These are phyloP conservation scores for Drosophila lini DNA, from an alignment of 1,140 invertebrate species.

Conservation along the genomic window DNA sequence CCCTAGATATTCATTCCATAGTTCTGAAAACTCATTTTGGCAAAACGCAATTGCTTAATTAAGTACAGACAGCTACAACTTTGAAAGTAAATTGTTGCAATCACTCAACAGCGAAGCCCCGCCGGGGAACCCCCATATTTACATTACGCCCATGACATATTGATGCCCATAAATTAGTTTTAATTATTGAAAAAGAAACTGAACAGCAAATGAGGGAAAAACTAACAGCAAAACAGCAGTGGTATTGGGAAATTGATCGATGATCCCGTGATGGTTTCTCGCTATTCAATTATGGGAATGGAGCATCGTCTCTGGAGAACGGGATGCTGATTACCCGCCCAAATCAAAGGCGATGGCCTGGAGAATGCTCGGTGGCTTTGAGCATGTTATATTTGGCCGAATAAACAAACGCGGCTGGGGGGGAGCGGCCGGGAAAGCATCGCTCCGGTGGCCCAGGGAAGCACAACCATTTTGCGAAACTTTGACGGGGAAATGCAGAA, in stretches of 20 bases:
- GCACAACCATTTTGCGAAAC: constrained; percentile 61
- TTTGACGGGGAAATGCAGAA: constrained; percentile 72
- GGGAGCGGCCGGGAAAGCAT: background rate
- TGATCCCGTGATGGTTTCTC: constrained; percentile 10
- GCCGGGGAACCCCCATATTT: constrained; percentile 52
- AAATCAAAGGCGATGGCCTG: constrained; percentile 58
- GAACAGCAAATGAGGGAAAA: constrained; percentile 17
- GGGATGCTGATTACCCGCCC: constrained; percentile 8
- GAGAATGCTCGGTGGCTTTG: constrained; percentile 43
- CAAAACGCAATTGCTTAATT: constrained; percentile 80
- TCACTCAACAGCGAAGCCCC: constrained; percentile 53
- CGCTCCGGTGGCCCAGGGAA: constrained; percentile 14
- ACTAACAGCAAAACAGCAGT: constrained; percentile 51
- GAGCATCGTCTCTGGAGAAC: constrained; percentile 6
- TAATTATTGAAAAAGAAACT: constrained; percentile 64
- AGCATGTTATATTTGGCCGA: constrained; percentile 57
- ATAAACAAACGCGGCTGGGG: constrained; percentile 42
- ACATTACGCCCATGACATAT: constrained; percentile 27
- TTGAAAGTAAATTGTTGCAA: constrained; percentile 70
- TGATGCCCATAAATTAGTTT: constrained; percentile 69
- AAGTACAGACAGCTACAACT: constrained; percentile 63
- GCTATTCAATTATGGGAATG: constrained; percentile 1
- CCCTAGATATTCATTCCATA: constrained; percentile 13
- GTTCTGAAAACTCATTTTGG: constrained; percentile 70
- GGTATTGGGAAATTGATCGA: constrained; percentile 26